Base-by-base conservation (phyloP, 2,888 invertebrate species). In the Platycheirus rosarum region DNA sequence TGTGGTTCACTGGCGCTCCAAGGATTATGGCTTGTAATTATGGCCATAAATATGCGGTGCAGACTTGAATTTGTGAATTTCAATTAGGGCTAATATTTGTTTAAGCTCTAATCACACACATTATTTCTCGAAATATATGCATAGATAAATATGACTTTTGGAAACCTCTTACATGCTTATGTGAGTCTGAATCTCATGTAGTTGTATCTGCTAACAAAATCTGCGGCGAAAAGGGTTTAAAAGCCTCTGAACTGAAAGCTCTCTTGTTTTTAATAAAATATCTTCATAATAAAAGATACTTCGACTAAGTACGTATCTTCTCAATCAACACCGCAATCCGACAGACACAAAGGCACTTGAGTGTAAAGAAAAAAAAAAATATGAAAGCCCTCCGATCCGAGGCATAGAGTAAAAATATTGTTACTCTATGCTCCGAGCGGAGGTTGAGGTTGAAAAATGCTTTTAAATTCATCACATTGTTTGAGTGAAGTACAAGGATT, bases 381-480 rank as follows among this genome's bases (percentile, higher is more conserved):
- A n/a, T n/a, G n/a, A n/a, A 35, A 60, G 29, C 35, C 44, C 26
- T 55, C 8, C 8, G 3, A 7, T 23, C 20, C n/a, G 7, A 6
- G 14, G 20, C 0, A n/a, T n/a, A n/a, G n/a, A n/a, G n/a, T n/a
- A n/a, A n/a, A n/a, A n/a, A n/a, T n/a, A n/a, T n/a, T n/a, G n/a
- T n/a, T n/a, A n/a, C n/a, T n/a, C n/a, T n/a, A n/a, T n/a, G n/a
- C n/a, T n/a, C n/a, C n/a, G n/a, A n/a, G n/a, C n/a, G n/a, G n/a
- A n/a, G n/a, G n/a, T 14, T 46, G 13, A 18, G 26, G 11, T 32
- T n/a, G 9, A 16, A 55, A 60, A 71, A 66, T 51, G 40, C 66
- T 66, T 78, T 73, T 53, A 66, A 71, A 65, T 65, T 65, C 44
- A 26, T 66, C 60, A 23, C 66, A 53, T 68, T 66, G 53, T 73